Percentiles rank a stretch among this genome's conserved stretches.
Conservation (phyloP, 2,797 vertebrate genomes). For the Nannoperca obscura region DNA sequence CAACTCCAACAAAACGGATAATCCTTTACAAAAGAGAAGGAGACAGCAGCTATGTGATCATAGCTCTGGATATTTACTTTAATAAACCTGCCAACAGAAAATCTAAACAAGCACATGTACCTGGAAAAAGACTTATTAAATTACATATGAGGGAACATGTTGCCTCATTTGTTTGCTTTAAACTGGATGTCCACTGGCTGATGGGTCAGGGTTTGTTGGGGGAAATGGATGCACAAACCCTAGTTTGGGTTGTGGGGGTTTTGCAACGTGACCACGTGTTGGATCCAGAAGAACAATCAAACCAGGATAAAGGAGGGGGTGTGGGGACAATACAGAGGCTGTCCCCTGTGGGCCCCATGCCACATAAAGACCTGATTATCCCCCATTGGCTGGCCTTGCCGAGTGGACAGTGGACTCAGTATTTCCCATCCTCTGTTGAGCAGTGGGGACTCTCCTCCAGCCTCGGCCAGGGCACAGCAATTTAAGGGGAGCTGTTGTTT, state of each 20-base stretch:
- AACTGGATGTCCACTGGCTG: constrained; percentile 4
- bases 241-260: constrained; percentile 51
- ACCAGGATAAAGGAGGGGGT: constrained; percentile 54
- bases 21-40: background rate
- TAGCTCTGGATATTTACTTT: constrained; percentile 33
- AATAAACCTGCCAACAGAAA: constrained; percentile 28
- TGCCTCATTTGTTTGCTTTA: constrained; percentile 56
- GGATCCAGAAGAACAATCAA: constrained; percentile 72
- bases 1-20: constrained; percentile 16
- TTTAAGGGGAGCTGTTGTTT: constrained; percentile 81
- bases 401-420: constrained; percentile 82
- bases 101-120: constrained; percentile 42
- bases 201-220: constrained; percentile 12
- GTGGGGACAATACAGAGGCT: constrained; percentile 76
- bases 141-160: constrained; percentile 25
- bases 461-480: constrained; percentile 66
- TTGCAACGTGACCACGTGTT: constrained; percentile 69
- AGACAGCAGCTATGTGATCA: constrained; percentile 4
- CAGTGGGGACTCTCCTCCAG: constrained; percentile 72
- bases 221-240: constrained; percentile 43
- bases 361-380: constrained; percentile 71
- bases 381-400: constrained; percentile 79
- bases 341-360: constrained; percentile 77
- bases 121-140: constrained; percentile 34
- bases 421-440: constrained; percentile 77